Base-by-base conservation (phyloP, 2,797 vertebrate species). In the Cirrhinus molitorella region DNA sequence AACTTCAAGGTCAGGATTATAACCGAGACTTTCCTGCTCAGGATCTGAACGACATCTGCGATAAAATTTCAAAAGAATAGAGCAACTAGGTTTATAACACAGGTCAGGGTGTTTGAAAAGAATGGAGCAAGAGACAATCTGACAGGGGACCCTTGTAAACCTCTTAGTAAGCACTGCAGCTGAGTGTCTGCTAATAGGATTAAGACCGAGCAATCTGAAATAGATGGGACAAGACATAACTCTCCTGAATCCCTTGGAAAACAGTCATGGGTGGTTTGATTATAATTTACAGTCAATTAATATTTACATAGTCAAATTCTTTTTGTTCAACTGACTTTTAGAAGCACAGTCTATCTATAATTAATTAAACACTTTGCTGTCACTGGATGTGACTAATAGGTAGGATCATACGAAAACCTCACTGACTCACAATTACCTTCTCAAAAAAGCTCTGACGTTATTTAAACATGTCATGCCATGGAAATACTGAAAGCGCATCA, bases 121-220 rank as follows among this genome's bases (percentile, higher is more conserved):
- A 87, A 85, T 79, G 28, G 0, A 85, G 88, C 88, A 70, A 75
- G 77, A 90, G 78, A 84, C 51, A 63, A 80, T 78, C 78, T 87
- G 86, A 83, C 28, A 88, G 83, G 87, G 88, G 84, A 65, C 73
- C 57, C 25, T 65, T 83, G 47, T 95, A 95, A 95, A 93, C 92
- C 94, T 94, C 94, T 94, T 95, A 94, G 87, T 87, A 89, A 84
- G 80, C 85, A 76, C 85, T 93, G 92, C 93, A 91, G 88, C 85
- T 68, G 76, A 85, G 88, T 8, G 88, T 79, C 87, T 2, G 89
- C 85, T 96, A 95, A 96, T 93, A 94, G 94, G 95, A 95, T 96
- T 96, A 94, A 91, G 93, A 86, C 87, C 86, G 87, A 89, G 86
- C 84, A 40, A 86, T 84, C 77, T 74, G 84, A 76, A 87, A 87